A percentile compares a stretch with the other conserved stretches of the same genome.
phyloP scores from a whole-genome alignment of 1,140 invertebrate genomes.

The Drosophila bifasciata region DNA sequence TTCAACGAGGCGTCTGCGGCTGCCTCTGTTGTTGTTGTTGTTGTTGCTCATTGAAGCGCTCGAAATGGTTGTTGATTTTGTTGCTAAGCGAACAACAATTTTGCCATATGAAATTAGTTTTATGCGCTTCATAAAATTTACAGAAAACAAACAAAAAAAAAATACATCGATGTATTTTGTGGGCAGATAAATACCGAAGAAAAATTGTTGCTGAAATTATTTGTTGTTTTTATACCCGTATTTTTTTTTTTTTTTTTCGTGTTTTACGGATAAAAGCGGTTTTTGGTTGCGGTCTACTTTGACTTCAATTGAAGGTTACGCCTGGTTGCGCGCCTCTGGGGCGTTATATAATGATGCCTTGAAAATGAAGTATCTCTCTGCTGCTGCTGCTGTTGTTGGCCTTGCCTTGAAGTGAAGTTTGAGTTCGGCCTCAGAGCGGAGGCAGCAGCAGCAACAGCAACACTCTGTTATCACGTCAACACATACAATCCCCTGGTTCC shows the following conservation, averaged over 20 bases:
- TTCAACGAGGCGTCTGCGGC: constrained; percentile 33
- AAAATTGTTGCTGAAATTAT: constrained; percentile 30
- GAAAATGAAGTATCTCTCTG: constrained; percentile 26
- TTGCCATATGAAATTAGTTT: constrained; percentile 40
- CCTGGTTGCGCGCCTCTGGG: constrained; percentile 40
- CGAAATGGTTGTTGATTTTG: constrained; percentile 37
- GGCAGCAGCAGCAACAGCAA: neutral
- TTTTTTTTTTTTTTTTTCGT: neutral
- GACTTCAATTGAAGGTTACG: constrained; percentile 53
- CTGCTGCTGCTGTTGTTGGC: no score
- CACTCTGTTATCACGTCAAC: no score
- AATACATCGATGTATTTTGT: constrained; percentile 25
- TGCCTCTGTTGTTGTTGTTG: constrained; percentile 17
- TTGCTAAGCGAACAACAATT: constrained; percentile 8
- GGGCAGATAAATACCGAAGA: constrained; percentile 14
- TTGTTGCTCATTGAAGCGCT: constrained; percentile 62
- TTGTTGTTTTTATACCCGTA: no score
- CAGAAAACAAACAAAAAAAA: constrained; percentile 39
- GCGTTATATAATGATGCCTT: constrained; percentile 50
- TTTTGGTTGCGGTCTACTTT: constrained; percentile 42
- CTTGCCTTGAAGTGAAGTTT: constrained; percentile 31
- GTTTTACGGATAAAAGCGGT: constrained; percentile 24
- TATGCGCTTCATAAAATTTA: constrained; percentile 56
- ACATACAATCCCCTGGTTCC: no score
- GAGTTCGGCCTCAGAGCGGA: no score